Evolutionary conservation across 2,113 vertebrate genomes (phyloP).

Genomic region (Glaucidium brasilianum): DNA sequence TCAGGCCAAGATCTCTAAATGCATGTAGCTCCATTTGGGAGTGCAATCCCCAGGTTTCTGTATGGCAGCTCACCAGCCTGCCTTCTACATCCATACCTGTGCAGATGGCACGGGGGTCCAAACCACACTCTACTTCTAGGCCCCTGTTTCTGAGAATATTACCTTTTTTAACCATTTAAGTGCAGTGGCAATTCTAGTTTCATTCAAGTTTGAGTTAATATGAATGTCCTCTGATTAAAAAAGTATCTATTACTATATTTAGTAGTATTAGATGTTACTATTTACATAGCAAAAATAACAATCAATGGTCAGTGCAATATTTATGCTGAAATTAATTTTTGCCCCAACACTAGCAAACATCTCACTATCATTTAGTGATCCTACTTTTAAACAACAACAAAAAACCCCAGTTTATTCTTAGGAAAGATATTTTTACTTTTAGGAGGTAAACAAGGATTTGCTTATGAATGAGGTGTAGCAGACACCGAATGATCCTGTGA

Average conservation of each 20-base stretch:
- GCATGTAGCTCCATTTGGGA: background rate
- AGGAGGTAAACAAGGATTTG: background rate
- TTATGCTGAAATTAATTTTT: background rate
- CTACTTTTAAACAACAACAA: background rate
- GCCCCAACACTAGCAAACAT: background rate
- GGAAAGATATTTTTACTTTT: background rate
- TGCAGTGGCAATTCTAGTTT: background rate
- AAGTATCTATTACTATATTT: background rate
- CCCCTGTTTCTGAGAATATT: background rate
- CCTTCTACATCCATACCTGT: background rate
- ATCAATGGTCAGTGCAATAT: background rate
- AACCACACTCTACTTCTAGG: background rate
- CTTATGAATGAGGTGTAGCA: background rate
- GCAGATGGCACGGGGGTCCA: background rate
- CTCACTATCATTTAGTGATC: background rate
- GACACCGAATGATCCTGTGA: background rate
- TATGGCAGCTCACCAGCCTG: background rate
- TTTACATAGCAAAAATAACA: background rate
- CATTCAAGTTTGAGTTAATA: background rate
- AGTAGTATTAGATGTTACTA: background rate
- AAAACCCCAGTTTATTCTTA: background rate
- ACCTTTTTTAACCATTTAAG: background rate
- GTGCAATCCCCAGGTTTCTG: background rate
- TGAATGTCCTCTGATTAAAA: background rate
- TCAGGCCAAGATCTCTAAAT: background rate